Evolutionary conservation across 2,888 invertebrate genomes (phyloP), one percentile per base, ranked within the genome.

Genomic region (Ophion slaviceki): DNA sequence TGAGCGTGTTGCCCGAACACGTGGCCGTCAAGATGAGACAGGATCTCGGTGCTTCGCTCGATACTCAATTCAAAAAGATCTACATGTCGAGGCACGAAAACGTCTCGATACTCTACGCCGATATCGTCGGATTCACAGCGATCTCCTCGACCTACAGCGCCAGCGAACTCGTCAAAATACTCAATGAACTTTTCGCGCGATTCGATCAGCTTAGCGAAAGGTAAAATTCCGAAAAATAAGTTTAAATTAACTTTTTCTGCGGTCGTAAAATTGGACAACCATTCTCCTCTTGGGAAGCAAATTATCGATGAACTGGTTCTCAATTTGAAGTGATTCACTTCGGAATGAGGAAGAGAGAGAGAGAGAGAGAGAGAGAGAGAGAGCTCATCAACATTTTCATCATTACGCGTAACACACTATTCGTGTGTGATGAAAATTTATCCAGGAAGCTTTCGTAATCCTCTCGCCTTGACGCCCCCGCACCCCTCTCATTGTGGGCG

Each of bases 1-100:
- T 99, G 28, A 99, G 99, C 20, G 99, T 99, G 8, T 95, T 99
- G 84, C 99, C 99, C 0, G 97, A 99, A 93, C 99, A 99, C 94
- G 98, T 99, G 84, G 99, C 99, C 24, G 98, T 99, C 77, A 98
- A 98, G 94, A 99, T 99, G 98, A 96, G 99, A 59, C 97, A 98
- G 93, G 99, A 99, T 93, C 95, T 99, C 88, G 99, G 98, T 40
- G 94, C 95, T 1, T 97, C 97, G 40, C 96, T 97, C 84, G 98
- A 98, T 92, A 98, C 98, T 2, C 99, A 99, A 93, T 99, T 99
- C 94, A 98, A 99, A 95, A 99, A 99, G 95, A 99, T 99, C 92
- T 99, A 99, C 94, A 99, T 99, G 98, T 98, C 98, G 89, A 95
- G 99, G 28, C 98, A 99, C 94, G 99, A 99, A 94, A 98, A 99